phyloP scores from a whole-genome alignment of 2,797 vertebrate genomes.

The Sebastes trivittatus region DNA sequence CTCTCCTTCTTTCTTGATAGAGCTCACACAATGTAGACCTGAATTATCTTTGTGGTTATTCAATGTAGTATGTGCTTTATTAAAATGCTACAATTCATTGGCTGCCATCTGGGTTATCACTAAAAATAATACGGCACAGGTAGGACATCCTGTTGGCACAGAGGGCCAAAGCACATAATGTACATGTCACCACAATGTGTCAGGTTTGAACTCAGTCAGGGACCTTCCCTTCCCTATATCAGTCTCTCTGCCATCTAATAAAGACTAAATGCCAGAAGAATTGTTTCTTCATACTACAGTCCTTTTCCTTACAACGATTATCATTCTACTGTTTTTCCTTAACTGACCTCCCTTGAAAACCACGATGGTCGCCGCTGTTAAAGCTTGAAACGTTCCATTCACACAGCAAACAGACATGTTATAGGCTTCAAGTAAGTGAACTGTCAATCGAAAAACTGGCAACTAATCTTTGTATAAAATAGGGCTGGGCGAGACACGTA shows the following conservation, averaged over 20 bases:
- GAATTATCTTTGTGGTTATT: slow-evolving; percentile 2
- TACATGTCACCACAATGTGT: background rate
- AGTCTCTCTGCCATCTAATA: background rate
- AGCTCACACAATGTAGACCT: background rate
- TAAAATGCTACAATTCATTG: background rate
- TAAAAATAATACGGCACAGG: background rate
- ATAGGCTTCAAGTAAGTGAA: background rate
- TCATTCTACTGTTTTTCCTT: background rate
- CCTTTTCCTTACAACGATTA: background rate
- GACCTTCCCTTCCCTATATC: background rate
- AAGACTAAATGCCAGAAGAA: background rate
- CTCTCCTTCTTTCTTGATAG: background rate
- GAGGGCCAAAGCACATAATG: background rate
- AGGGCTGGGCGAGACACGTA: too few relatives aligned
- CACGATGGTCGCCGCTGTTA: background rate
- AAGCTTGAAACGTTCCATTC: background rate
- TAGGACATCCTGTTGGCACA: background rate
- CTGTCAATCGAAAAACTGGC: background rate
- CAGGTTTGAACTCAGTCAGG: background rate
- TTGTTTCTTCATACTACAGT: background rate
- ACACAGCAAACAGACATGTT: background rate
- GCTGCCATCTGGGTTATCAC: background rate
- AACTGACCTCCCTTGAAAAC: background rate
- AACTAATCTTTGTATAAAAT: background rate
- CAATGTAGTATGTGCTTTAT: background rate